Evolutionary conservation across 2,113 vertebrate species (phyloP), one percentile per base, ranked within the genome.

Genomic region (Anser brachyrhynchus): DNA sequence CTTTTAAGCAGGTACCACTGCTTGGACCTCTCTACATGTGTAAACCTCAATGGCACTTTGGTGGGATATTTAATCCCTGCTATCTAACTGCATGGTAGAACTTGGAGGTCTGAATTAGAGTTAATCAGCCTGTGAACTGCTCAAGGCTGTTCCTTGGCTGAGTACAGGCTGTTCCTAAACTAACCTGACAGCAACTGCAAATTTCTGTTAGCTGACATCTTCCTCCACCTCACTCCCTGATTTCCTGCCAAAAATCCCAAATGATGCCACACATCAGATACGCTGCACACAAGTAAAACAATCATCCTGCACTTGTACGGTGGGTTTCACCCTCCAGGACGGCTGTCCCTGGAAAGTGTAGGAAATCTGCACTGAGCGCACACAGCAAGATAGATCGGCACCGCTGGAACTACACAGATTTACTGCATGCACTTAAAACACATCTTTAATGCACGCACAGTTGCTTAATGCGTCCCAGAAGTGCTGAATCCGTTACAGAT

Each of bases 301-400:
- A 73, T 18, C 13, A 29, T 11, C 33, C 58, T 52, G 10, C 3
- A 29, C 13, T 0, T 0, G 3, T 17, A 52, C 26, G 43, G 26
- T 5, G 13, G n/a, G 31, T 57, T 6, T 70, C 41, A 61, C 66
- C 84, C 31, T 25, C 20, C n/a, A 67, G 25, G 16, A 81, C 33
- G 21, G 37, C 37, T 59, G 10, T 16, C 49, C 28, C 49, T 61
- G n/a, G n/a, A n/a, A n/a, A 3, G 9, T 0, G 8, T 3, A 67
- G 55, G 74, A 84, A 81, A 87, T 21, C 18, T 58, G 10, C 54
- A 54, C 11, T 51, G 41, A 80, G 57, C n/a, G 55, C 25, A 51
- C 8, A 16, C 26, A 71, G 31, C 10, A 17, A 72, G 43, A 18
- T 6, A 72, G 43, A 15, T 6, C 23, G 43, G 59, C 58, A 49